Evolutionary conservation across 2,888 invertebrate genomes (phyloP), one percentile per base, ranked within the genome.

Genomic region (Caenorhabditis plicata): DNA sequence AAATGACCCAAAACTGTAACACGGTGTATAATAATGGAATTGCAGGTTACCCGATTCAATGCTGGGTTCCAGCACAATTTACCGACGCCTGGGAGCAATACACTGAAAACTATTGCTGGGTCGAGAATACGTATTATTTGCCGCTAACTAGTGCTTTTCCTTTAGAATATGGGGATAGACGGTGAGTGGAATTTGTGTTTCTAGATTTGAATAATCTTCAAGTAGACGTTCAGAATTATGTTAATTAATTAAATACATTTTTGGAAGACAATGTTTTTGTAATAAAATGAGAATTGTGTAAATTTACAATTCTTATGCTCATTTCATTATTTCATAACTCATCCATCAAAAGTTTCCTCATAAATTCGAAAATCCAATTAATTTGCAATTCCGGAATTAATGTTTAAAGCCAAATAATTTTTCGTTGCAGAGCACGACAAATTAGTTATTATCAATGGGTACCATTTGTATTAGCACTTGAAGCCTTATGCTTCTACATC

Each of bases 81-180:
- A 82, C 83, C 44, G 83, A 83, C 64, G 81, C 81, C 33, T 81
- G 81, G 81, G 84, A 84, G 69, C 84, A 84, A 68, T 85, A 84
- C 77, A 83, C 84, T 50, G 84, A 84, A 75, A 83, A 83, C 73
- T 83, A 83, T 45, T 85, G 85, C 72, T 85, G 85, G 85, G 84
- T 84, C 40, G 83, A 83, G 58, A 83, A 83, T 74, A 85, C 84
- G 29, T 85, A 84, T 74, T 84, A 82, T 73, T 77, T 85, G 25
- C 83, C 83, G 33, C 78, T 85, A 48, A 81, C 83, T 39, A 80
- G 82, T 57, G 79, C 81, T 27, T 78, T 81, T 48, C 81, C 81
- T 22, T 49, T 75, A 36, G 78, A 80, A 42, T 80, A 77, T 57
- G 76, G 73, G 38, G 77, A 80, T 56, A 81, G 84, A 80, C 68